Percentiles rank a stretch among this genome's conserved stretches.
Evolutionary conservation across 1,140 invertebrate species (phyloP).

Genomic region (Phymastichus coffea): DNA sequence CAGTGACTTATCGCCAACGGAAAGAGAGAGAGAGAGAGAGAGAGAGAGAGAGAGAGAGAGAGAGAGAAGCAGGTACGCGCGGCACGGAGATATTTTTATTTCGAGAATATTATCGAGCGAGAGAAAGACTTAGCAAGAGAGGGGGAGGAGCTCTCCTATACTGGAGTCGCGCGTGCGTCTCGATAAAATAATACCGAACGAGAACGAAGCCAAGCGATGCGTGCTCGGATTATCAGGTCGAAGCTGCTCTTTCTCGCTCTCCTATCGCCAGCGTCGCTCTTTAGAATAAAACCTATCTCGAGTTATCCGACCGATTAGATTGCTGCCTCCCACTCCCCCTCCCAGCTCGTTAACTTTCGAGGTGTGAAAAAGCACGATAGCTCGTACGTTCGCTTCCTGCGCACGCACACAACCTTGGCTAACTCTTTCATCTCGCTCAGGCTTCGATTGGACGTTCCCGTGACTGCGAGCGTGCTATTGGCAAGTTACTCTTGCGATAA

Average conservation of each 20-base stretch:
- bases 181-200: neutral
- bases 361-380: neutral
- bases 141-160: conserved; percentile 11
- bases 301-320: conserved; percentile 11
- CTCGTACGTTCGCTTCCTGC: neutral
- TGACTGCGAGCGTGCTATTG: too few relatives aligned
- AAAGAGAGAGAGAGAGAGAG: neutral
- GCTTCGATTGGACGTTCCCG: too few relatives aligned
- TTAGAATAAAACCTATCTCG: too few relatives aligned
- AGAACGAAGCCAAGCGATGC: neutral
- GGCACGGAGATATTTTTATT: conserved; percentile 17
- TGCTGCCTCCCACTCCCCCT: neutral
- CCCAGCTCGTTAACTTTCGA: neutral
- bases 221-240: too few relatives aligned
- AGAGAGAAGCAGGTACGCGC: conserved; percentile 20
- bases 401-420: too few relatives aligned
- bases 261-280: neutral
- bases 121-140: neutral
- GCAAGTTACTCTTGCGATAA: too few relatives aligned
- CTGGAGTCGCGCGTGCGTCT: too few relatives aligned
- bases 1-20: too few relatives aligned
- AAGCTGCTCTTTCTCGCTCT: neutral
- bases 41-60: neutral
- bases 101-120: conserved; percentile 10
- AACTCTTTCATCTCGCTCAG: too few relatives aligned